A percentile compares a stretch with the other conserved stretches of the same genome.
These are phyloP conservation scores for Bombus haemorrhoidalis DNA, from an alignment of 1,140 invertebrate species.

Conservation along the genomic window DNA sequence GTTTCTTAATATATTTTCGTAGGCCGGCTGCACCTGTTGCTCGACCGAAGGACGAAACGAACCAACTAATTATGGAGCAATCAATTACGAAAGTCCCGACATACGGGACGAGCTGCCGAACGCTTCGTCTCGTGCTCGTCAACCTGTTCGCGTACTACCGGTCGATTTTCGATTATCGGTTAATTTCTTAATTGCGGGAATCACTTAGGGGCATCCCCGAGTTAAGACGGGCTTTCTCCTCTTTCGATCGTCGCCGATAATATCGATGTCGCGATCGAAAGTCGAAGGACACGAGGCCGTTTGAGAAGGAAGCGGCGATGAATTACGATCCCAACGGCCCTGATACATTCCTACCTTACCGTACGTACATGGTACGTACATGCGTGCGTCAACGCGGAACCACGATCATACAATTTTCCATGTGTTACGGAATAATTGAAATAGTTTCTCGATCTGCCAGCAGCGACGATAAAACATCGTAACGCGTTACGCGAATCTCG, in stretches of 20 bases:
- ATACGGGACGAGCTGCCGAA: constrained; percentile 20
- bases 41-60: constrained; percentile 49
- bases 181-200: constrained; percentile 63
- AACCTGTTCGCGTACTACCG: neutral
- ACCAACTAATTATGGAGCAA: constrained; percentile 61
- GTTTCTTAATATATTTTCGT: constrained; percentile 58
- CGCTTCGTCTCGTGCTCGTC: neutral
- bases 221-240: neutral
- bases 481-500: too few species aligned
- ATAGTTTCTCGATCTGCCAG: too few species aligned
- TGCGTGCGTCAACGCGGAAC: too few species aligned
- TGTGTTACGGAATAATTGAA: too few species aligned
- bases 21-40: constrained; percentile 62
- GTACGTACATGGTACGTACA: too few species aligned
- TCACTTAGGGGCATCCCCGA: constrained; percentile 13
- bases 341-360: too few species aligned
- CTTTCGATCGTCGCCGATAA: neutral
- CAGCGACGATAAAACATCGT: too few species aligned
- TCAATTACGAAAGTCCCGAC: constrained; percentile 59
- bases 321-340: too few species aligned
- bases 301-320: too few species aligned
- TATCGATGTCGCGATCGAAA: too few species aligned
- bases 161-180: constrained; percentile 44
- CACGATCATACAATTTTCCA: too few species aligned
- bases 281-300: too few species aligned